Percentiles rank a stretch among this genome's conserved stretches.
Evolutionary conservation across 92 coral and sea anemone species (phyloP).

Genomic region (Parazoanthus swiftii): DNA sequence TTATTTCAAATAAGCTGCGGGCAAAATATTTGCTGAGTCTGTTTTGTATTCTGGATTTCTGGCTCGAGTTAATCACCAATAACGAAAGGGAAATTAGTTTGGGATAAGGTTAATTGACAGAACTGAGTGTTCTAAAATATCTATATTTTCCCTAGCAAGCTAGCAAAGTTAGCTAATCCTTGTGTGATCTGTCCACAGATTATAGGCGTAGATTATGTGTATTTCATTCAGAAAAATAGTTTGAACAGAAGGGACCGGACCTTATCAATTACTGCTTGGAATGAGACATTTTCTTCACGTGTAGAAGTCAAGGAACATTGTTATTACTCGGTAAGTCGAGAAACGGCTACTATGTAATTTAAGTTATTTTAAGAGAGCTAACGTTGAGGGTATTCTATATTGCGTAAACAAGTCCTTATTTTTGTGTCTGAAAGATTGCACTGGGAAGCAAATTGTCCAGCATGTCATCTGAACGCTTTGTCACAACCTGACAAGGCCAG

Average conservation of each 20-base stretch:
- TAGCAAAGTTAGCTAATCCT: not conserved
- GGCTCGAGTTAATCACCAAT: not conserved
- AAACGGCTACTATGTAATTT: not conserved
- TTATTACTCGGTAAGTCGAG: conserved; percentile 82
- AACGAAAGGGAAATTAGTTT: not conserved
- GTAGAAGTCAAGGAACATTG: conserved; percentile 87
- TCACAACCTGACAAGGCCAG: too few species aligned
- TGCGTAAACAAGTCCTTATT: not conserved
- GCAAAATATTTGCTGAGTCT: not conserved
- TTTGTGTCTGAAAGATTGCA: not conserved
- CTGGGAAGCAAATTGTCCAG: too few species aligned
- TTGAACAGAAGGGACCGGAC: conserved; percentile 86
- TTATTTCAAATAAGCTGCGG: too few species aligned
- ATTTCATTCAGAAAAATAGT: conserved; percentile 90
- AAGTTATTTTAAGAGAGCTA: not conserved
- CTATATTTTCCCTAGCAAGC: not conserved
- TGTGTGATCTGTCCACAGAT: conserved; percentile 57
- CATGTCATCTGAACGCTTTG: too few species aligned
- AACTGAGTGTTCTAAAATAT: not conserved
- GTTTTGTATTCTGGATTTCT: not conserved
- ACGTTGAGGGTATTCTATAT: not conserved
- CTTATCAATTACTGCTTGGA: conserved; percentile 80
- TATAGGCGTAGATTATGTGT: conserved; percentile 94
- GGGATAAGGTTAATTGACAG: not conserved
- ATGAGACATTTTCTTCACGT: conserved; percentile 95